phyloP scores from a whole-genome alignment of 2,113 vertebrate species.

The Cavia porcellus region DNA sequence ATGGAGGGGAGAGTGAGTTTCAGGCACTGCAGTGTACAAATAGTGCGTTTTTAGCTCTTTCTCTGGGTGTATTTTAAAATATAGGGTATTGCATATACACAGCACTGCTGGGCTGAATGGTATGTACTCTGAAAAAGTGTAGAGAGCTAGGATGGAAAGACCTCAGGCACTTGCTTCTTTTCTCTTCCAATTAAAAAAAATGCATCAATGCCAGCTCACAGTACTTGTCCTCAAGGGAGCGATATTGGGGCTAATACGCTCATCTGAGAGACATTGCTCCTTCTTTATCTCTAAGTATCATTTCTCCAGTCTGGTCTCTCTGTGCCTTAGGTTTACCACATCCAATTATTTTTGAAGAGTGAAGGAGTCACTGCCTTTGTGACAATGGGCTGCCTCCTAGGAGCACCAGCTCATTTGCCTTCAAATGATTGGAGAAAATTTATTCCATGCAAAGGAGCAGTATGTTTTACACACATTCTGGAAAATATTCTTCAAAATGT shows the following conservation, averaged over 20 bases:
- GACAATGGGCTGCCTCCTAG: neutral
- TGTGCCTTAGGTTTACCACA: neutral
- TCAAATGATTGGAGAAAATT: slow-evolving; percentile 13
- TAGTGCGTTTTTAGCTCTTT: neutral
- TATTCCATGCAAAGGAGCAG: slow-evolving; percentile 22
- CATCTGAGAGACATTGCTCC: neutral
- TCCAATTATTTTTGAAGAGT: slow-evolving; percentile 56
- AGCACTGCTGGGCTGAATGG: neutral
- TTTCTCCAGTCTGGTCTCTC: neutral
- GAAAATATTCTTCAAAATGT: slow-evolving; percentile 63
- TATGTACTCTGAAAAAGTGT: neutral
- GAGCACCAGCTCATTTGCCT: neutral
- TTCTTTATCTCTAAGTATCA: neutral
- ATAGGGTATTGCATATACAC: neutral
- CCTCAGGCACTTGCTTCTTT: neutral
- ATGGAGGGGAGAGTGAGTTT: neutral
- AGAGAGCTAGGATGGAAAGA: neutral
- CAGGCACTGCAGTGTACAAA: too few relatives aligned
- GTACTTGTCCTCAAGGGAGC: neutral
- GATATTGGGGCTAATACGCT: neutral
- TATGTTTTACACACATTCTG: slow-evolving; percentile 59
- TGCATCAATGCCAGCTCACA: neutral
- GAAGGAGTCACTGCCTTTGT: slow-evolving; percentile 17
- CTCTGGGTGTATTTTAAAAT: neutral
- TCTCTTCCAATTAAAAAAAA: neutral